These are phyloP conservation scores for Platichthys stellatus DNA, from an alignment of 2,113 vertebrate species.

Conservation along the genomic window DNA sequence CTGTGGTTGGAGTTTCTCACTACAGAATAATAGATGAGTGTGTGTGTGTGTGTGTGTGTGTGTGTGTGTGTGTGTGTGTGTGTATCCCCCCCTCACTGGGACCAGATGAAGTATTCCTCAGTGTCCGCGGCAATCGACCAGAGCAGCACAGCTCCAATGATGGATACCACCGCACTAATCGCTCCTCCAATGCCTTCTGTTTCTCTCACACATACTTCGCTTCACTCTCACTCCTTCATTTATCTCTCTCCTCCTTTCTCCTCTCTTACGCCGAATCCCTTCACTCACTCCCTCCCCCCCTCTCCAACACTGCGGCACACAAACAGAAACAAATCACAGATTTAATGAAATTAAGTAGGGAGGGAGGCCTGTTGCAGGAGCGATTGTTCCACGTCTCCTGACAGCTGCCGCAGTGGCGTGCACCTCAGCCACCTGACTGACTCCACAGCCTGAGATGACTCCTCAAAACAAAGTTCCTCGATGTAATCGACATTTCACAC, in stretches of 20 bases:
- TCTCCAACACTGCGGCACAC: constrained; percentile 57
- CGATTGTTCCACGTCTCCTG: constrained; percentile 50
- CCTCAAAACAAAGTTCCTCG: constrained; percentile 11
- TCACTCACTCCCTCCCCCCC: neutral
- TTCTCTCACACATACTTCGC: constrained; percentile 72
- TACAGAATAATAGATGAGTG: constrained; percentile 29
- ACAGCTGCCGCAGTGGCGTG: constrained; percentile 65
- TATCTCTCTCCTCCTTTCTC: constrained; percentile 46
- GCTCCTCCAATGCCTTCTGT: constrained; percentile 76
- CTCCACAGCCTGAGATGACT: constrained; percentile 14
- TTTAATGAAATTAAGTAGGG: constrained; percentile 72
- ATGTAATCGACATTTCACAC: constrained; percentile 7
- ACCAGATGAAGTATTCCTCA: constrained; percentile 73
- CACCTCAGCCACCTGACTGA: constrained; percentile 48
- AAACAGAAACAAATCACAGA: constrained; percentile 79
- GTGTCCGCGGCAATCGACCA: constrained; percentile 74
- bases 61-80: neutral
- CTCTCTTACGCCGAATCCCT: constrained; percentile 9
- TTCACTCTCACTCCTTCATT: constrained; percentile 70
- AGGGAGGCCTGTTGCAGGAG: constrained; percentile 30
- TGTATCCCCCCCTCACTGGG: constrained; percentile 24
- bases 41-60: constrained; percentile 2
- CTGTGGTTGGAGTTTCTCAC: constrained; percentile 32
- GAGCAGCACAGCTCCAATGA: constrained; percentile 65
- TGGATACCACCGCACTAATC: constrained; percentile 78